Evolutionary conservation across 2,113 vertebrate genomes (phyloP).

Genomic region (Marcusenius ussheri): DNA sequence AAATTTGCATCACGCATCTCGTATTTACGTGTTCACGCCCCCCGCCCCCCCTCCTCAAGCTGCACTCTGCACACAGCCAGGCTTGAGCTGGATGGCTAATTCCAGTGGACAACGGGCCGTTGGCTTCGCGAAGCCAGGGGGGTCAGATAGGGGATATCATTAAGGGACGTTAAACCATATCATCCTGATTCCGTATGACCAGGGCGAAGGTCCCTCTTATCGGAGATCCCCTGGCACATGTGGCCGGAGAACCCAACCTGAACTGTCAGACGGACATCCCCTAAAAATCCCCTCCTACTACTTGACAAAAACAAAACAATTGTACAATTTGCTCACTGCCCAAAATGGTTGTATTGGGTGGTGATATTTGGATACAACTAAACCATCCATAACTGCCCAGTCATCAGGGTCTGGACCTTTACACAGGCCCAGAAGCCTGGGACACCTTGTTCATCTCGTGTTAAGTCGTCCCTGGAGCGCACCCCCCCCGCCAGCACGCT

Average conservation of each 20-base stretch:
- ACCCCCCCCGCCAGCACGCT: neutral
- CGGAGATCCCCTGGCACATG: neutral
- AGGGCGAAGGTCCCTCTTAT: neutral
- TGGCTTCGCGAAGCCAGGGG: neutral
- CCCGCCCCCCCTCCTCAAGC: neutral
- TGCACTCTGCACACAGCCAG: too few species aligned
- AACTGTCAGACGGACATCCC: neutral
- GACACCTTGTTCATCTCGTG: neutral
- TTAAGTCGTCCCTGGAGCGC: too few species aligned
- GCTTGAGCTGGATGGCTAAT: too few species aligned
- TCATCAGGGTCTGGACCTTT: neutral
- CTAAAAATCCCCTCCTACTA: neutral
- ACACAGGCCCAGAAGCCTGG: neutral
- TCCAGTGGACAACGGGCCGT: neutral
- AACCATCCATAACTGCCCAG: neutral
- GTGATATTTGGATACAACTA: neutral
- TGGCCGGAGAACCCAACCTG: neutral
- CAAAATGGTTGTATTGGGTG: neutral
- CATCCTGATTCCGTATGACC: neutral
- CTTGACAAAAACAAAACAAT: neutral
- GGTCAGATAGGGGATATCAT: neutral
- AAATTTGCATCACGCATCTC: neutral
- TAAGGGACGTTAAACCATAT: neutral
- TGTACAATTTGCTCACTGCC: neutral
- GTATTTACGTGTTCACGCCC: neutral